These are phyloP conservation scores for Acromyrmex heyeri DNA, from an alignment of 1,140 invertebrate genomes.

Conservation along the genomic window DNA sequence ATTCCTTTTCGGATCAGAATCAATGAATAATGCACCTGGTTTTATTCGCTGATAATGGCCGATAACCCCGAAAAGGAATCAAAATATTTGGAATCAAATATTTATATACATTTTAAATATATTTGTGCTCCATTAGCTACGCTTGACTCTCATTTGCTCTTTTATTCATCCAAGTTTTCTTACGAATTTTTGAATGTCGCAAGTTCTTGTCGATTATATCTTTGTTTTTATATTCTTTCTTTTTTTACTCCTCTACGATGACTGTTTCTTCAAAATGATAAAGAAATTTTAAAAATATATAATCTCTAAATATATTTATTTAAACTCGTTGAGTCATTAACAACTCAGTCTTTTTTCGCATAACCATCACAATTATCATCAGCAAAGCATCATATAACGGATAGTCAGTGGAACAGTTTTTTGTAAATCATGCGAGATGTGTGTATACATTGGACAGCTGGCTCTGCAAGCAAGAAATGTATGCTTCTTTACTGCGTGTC, in stretches of 20 bases:
- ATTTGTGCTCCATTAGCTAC: no score
- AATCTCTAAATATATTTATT: neutral
- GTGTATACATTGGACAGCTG: neutral
- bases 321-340: neutral
- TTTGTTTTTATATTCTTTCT: neutral
- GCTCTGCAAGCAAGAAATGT: neutral
- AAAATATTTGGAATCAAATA: no score
- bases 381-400: neutral
- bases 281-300: neutral
- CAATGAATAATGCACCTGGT: no score
- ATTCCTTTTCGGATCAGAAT: no score
- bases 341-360: neutral
- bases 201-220: no score
- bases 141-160: no score
- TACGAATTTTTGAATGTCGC: no score
- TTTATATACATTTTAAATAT: no score
- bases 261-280: neutral
- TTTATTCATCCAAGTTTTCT: no score
- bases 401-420: neutral
- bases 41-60: no score
- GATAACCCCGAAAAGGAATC: no score
- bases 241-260: neutral
- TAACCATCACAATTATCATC: neutral
- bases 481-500: constrained; percentile 55
- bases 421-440: neutral